These are phyloP conservation scores for Hippocampus kuda DNA, from an alignment of 2,797 vertebrate genomes.

Conservation along the genomic window DNA sequence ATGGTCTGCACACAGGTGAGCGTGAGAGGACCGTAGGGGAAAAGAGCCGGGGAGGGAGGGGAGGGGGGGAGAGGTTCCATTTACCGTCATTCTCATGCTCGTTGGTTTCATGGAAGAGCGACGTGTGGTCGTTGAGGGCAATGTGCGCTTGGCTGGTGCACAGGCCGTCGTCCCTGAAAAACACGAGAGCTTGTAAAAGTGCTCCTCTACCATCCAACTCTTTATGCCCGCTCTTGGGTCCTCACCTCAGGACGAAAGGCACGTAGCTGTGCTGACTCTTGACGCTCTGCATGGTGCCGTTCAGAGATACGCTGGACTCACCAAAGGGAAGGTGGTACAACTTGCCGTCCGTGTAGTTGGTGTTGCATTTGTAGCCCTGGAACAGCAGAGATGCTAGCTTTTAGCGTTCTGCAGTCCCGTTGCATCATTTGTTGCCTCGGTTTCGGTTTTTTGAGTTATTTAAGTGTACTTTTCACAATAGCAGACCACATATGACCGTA, in stretches of 20 bases:
- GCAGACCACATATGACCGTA: not conserved
- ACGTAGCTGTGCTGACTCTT: constrained; percentile 93
- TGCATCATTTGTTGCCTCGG: not conserved
- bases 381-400: not conserved
- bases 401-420: not conserved
- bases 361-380: constrained; percentile 76
- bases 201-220: not conserved
- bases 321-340: constrained; percentile 76
- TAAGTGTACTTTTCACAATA: not conserved
- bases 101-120: constrained; percentile 72
- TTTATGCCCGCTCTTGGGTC: not conserved
- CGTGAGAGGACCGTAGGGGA: not conserved
- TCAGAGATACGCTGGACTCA: constrained; percentile 79
- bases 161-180: constrained; percentile 77
- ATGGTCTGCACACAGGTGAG: constrained; percentile 54
- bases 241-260: constrained; percentile 82
- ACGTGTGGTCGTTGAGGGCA: constrained; percentile 68
- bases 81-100: constrained; percentile 70
- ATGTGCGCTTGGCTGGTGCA: constrained; percentile 71
- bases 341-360: constrained; percentile 71
- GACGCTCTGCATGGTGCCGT: constrained; percentile 81
- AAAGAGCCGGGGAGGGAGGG: rapidly evolving
- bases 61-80: not conserved
- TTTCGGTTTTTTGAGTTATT: not conserved
- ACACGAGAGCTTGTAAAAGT: not conserved